Evolutionary conservation across 2,113 vertebrate genomes (phyloP).

Genomic region (Sakesphorus luctuosus): DNA sequence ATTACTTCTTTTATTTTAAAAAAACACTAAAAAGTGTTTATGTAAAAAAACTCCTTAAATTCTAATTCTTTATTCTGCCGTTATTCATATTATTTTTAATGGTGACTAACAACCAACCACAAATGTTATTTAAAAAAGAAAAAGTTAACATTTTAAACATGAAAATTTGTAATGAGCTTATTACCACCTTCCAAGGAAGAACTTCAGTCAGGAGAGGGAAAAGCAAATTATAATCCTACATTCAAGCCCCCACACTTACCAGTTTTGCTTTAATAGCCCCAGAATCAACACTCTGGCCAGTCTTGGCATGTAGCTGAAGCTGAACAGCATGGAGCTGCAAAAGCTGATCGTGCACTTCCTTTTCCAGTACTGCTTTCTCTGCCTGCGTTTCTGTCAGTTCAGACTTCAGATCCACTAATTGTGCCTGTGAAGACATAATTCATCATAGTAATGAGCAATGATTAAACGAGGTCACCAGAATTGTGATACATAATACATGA

Average conservation of each 20-base stretch:
- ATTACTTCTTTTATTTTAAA: not conserved
- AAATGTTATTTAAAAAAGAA: not conserved
- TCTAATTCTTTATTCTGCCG: not conserved
- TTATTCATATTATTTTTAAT: not conserved
- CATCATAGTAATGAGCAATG: not conserved
- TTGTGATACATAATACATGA: not conserved
- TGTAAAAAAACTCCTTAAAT: not conserved
- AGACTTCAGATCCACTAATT: constrained; percentile 93
- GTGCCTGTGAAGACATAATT: constrained; percentile 82
- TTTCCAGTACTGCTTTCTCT: constrained; percentile 87
- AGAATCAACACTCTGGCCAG: constrained; percentile 88
- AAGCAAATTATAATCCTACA: not conserved
- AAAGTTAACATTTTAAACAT: not conserved
- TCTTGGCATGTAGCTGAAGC: constrained; percentile 92
- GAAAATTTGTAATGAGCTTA: not conserved
- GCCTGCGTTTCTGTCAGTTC: constrained; percentile 92
- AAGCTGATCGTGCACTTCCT: constrained; percentile 94
- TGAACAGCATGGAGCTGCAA: constrained; percentile 90
- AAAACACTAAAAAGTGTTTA: not conserved
- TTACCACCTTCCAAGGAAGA: not conserved
- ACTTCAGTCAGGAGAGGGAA: not conserved
- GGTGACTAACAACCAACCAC: not conserved
- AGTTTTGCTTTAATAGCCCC: constrained; percentile 92
- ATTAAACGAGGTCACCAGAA: not conserved
- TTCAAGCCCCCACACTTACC: constrained; percentile 76